A percentile compares a stretch with the other conserved stretches of the same genome.
Conservation (phyloP, 2,113 vertebrate genomes). For the Arvicanthis niloticus region DNA sequence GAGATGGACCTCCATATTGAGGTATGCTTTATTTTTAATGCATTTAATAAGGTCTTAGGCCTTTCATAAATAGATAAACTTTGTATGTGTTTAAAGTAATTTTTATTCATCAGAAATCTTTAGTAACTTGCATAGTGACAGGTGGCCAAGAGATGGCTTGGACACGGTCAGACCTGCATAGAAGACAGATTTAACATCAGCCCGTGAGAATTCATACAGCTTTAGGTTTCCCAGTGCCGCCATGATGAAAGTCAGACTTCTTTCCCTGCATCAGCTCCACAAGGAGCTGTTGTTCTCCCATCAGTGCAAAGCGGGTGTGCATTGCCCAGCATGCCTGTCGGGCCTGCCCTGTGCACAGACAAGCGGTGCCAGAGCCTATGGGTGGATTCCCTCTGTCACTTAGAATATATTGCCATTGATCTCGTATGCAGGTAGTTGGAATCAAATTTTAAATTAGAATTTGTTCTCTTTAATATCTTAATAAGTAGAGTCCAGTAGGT, state of each 20-base stretch:
- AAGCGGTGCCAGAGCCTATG: background rate
- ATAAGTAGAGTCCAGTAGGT: background rate
- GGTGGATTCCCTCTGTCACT: background rate
- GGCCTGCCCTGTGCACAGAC: background rate
- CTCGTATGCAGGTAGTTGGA: background rate
- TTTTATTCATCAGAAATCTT: conserved; percentile 26
- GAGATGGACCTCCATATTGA: conserved; percentile 70
- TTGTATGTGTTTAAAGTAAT: background rate
- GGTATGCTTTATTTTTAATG: conserved; percentile 68
- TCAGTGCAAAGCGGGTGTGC: background rate
- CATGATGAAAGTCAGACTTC: background rate
- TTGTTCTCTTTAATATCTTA: conserved; percentile 37
- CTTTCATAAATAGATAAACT: conserved; percentile 8
- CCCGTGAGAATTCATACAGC: background rate
- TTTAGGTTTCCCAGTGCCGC: background rate
- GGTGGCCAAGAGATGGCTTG: background rate
- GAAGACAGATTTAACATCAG: background rate
- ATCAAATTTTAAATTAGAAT: conserved; percentile 19
- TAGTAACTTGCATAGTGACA: background rate
- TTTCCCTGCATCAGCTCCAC: background rate
- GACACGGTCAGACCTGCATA: background rate
- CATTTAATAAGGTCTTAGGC: background rate
- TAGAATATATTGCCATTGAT: background rate
- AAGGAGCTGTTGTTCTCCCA: background rate
- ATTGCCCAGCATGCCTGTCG: background rate